Evolutionary conservation across 2,888 invertebrate genomes (phyloP), one percentile per base, ranked within the genome.

Genomic region (Byasa hedistus): DNA sequence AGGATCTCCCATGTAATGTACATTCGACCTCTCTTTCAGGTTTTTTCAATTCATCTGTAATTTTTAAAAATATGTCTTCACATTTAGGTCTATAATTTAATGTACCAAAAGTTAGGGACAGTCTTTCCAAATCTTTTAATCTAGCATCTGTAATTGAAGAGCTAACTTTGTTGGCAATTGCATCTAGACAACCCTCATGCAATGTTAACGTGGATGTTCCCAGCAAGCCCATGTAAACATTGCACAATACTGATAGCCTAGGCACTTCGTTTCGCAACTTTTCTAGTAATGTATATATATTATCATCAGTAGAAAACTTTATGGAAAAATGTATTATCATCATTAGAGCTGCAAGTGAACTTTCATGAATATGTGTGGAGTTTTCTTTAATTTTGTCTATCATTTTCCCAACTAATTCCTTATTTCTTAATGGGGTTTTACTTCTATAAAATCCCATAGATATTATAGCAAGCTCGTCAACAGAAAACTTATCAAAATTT

Each of bases 391-490:
- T 79, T 75, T 87, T 91, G 2, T 85, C 71, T 48, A 95, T 92
- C 1, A 95, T 87, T 62, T 87, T 86, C 3, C 84, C 73, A 0
- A 94, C 63, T 56, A 95, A 74, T 0, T 82, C 76, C 3, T 78
- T 72, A 79, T 87, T 93, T 69, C 93, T 91, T 59, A 96, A 90
- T 21, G 90, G 93, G 1, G 94, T 94, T 84, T 94, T 93, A n/a
- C 94, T 94, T 87, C 96, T 96, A 76, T 96, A 97, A 80, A 95
- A 96, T 0, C 95, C 96, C 93, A 96, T 94, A 7, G 94, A 92
- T 72, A 95, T 92, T 19, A 96, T 92, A 17, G 94, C 95, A 67
- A 96, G 81, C 78, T 97, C 96, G 71, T 94, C 93, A 8, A 94
- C 72, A 23, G 87, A 91, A 78, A 96, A 92, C 27, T 92, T 77